Conservation (phyloP, 2,113 vertebrate species). For the Anas platyrhynchos region DNA sequence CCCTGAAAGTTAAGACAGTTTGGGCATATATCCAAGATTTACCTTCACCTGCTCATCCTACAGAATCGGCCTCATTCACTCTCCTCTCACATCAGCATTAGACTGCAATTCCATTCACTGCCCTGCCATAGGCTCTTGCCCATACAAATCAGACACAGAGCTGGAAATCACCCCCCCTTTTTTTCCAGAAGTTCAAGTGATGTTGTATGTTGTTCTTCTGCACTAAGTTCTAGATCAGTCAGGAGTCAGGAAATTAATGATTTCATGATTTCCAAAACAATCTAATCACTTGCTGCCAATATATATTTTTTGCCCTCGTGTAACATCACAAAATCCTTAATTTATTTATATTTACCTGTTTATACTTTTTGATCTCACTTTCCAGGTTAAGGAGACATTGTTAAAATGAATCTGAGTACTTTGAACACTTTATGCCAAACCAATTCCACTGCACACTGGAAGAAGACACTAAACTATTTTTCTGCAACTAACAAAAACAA, state of each 20-base stretch:
- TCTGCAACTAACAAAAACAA: not conserved
- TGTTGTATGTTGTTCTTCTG: not conserved
- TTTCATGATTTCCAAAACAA: not conserved
- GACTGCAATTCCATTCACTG: not conserved
- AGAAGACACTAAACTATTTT: not conserved
- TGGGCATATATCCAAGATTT: not conserved
- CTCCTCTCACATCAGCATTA: not conserved
- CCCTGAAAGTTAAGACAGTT: not conserved
- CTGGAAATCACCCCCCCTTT: not conserved
- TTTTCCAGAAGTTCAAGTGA: not conserved
- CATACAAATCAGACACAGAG: not conserved
- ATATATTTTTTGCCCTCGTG: not conserved
- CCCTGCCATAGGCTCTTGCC: not conserved
- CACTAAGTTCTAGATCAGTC: not conserved
- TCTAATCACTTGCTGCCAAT: not conserved
- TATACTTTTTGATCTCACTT: not conserved
- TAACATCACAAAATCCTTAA: not conserved
- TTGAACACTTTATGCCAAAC: not conserved
- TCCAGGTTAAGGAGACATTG: not conserved
- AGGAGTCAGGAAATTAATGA: not conserved
- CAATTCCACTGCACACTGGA: not conserved
- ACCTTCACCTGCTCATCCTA: not conserved
- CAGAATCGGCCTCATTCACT: not conserved
- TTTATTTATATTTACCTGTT: not conserved
- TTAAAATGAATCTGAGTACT: not conserved